These are phyloP conservation scores for Pao palembangensis DNA, from an alignment of 2,113 vertebrate species.

Conservation along the genomic window DNA sequence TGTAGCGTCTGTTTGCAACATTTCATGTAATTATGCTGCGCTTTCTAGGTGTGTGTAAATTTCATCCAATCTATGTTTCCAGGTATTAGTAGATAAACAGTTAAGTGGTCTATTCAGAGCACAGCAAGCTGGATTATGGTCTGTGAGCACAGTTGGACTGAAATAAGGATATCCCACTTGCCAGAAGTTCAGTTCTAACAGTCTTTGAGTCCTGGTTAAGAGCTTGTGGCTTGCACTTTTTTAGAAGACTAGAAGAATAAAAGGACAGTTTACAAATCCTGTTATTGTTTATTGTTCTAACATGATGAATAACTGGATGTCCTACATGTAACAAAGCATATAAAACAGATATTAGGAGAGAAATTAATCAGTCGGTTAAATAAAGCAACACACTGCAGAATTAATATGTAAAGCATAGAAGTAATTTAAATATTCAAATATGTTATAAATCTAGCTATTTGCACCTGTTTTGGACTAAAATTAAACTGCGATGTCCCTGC, in stretches of 20 bases:
- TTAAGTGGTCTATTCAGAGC: constrained; percentile 43
- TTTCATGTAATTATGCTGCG: not conserved
- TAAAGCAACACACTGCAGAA: too few species aligned
- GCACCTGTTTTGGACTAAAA: too few species aligned
- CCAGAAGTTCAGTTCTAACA: constrained; percentile 8
- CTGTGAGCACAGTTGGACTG: constrained; percentile 38
- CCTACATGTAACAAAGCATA: constrained; percentile 2
- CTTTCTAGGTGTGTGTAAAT: not conserved
- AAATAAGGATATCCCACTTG: constrained; percentile 21
- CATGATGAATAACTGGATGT: too few species aligned
- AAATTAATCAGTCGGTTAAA: too few species aligned
- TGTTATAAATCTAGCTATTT: too few species aligned
- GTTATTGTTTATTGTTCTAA: not conserved
- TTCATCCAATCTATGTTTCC: not conserved
- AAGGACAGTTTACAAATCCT: not conserved
- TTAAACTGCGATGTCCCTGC: too few species aligned
- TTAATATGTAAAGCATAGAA: too few species aligned
- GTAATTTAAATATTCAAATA: too few species aligned
- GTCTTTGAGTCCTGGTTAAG: not conserved
- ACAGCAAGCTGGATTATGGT: constrained; percentile 52
- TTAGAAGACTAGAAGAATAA: too few species aligned
- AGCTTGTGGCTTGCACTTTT: too few species aligned
- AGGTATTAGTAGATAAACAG: constrained; percentile 7
- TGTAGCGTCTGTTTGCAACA: not conserved
- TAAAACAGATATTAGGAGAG: not conserved